Base-by-base conservation (phyloP, 2,797 vertebrate species). In the Oreochromis mossambicus region DNA sequence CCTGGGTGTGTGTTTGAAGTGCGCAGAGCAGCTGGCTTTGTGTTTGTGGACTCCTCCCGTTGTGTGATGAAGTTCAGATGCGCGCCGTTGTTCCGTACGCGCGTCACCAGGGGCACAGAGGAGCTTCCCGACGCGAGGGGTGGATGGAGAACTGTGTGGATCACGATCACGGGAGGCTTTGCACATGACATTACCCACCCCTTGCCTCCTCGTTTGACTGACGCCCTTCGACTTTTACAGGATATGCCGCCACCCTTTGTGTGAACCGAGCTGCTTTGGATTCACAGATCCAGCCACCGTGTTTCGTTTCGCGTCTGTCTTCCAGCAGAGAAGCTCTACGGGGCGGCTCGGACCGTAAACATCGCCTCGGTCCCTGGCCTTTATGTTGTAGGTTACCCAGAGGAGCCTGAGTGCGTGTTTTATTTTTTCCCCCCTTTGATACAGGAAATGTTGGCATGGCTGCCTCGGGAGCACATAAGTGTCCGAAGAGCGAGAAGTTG, bases 401-500 rank as follows among this genome's bases (percentile, higher is more conserved):
- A 55, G 73, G 73, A 87, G 83, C 83, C 81, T 88, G 85, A 81
- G 83, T 63, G 83, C 41, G 80, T 78, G 83, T 54, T 36, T 78
- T 56, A 52, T 79, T 46, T 26, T 79, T 55, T 10, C 3, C 4
- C 55, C 41, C 41, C 52, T 52, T 48, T 19, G 76, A 92, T 91
- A 86, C 92, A 46, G 91, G 94, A 92, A 82, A 95, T 95, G 93
- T 94, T 90, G 96, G 92, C 83, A 96, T 97, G 93, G 96, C 97
- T 92, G 89, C 96, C 83, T 89, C 96, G 29, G 94, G 96, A 92
- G 95, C 94, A 75, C 94, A 92, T 75, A 97, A 96, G 96, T 96
- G 95, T 85, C 94, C 95, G 92, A 98, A 98, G 96, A 98, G 96
- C 89, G 98, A 98, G 95, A 99, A 99, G 96, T 97, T 98, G 96